Conservation (phyloP, 2,888 invertebrate species). For the Drosophila flavopinicola region DNA sequence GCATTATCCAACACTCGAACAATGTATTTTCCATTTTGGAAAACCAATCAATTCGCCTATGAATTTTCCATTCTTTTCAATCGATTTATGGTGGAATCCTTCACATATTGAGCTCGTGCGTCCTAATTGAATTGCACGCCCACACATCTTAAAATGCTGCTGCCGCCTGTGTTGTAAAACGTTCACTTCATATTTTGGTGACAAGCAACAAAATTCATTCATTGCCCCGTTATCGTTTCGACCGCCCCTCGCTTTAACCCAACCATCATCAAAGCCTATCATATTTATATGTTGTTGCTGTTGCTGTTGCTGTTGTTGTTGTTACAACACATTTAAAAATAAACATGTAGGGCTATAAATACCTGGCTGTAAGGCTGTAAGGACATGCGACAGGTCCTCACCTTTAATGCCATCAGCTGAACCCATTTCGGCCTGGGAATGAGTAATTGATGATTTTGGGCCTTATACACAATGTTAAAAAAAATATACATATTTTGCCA, state of each 20-base stretch:
- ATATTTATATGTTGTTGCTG: background rate
- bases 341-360: conserved; percentile 47
- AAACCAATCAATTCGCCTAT: conserved; percentile 65
- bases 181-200: conserved; percentile 64
- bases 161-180: conserved; percentile 46
- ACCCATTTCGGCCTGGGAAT: background rate
- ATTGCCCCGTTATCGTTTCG: conserved; percentile 32
- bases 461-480: too few species aligned
- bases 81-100: conserved; percentile 28
- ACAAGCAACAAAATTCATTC: conserved; percentile 62
- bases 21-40: conserved; percentile 27
- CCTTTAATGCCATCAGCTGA: conserved; percentile 10
- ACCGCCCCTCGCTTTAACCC: background rate
- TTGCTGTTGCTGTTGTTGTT: background rate
- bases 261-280: conserved; percentile 38
- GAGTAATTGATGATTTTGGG: conserved; percentile 16
- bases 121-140: conserved; percentile 55
- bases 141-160: conserved; percentile 15
- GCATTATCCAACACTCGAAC: conserved; percentile 26
- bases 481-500: too few species aligned
- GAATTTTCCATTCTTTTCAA: conserved; percentile 44
- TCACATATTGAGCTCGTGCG: background rate
- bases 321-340: conserved; percentile 29
- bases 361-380: conserved; percentile 11
- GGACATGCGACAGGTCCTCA: conserved; percentile 2